A percentile compares a stretch with the other conserved stretches of the same genome.
Conservation (phyloP, 2,113 vertebrate species). For the Passerina amoena region DNA sequence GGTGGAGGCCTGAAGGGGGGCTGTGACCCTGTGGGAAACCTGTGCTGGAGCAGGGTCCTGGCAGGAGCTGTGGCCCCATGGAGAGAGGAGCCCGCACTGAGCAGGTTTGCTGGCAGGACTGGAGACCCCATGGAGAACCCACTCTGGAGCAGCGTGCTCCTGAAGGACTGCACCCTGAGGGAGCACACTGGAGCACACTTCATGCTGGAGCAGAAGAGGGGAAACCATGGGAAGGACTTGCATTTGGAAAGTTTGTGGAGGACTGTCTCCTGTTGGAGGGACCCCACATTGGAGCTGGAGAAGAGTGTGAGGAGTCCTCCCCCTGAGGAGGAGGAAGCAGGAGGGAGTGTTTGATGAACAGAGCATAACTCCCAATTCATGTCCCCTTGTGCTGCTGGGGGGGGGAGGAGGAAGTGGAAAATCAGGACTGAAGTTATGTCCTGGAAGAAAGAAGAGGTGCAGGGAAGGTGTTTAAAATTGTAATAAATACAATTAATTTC, state of each 20-base stretch:
- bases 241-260: background rate
- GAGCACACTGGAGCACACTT: too few relatives aligned
- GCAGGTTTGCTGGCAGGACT: background rate
- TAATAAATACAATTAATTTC: background rate
- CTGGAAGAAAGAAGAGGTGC: background rate
- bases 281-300: background rate
- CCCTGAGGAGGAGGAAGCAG: background rate
- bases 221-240: too few relatives aligned
- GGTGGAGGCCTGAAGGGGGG: background rate
- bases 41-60: background rate
- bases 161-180: background rate
- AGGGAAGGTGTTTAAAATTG: background rate
- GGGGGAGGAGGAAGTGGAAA: background rate
- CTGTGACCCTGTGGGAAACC: background rate
- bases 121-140: background rate
- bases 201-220: background rate
- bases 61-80: background rate
- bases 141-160: background rate
- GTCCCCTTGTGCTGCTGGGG: background rate
- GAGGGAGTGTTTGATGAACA: background rate
- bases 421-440: background rate
- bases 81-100: background rate
- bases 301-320: background rate
- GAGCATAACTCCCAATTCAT: rapidly evolving
- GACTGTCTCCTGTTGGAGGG: background rate